Evolutionary conservation across 2,888 invertebrate species (phyloP), one percentile per base, ranked within the genome.

Genomic region (Coecobrya sp.): DNA sequence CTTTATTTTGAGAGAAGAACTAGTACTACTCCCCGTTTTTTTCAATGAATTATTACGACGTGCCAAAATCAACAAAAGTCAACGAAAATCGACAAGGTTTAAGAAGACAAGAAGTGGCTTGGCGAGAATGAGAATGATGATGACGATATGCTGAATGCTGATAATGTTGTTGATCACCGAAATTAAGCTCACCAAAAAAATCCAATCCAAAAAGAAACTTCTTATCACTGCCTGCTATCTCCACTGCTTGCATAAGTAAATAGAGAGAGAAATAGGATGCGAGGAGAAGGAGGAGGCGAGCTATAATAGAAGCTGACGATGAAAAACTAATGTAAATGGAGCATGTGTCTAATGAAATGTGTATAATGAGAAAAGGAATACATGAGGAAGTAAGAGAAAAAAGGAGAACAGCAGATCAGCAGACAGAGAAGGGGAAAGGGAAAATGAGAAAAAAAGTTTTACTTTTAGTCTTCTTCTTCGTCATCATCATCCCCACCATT

Each of bases 31-130:
- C n/a, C 22, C 27, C 25, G 27, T 16, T 81, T 52, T 10, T 59
- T 8, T n/a, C 22, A 62, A 42, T 85, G 85, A 86, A 73, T 73
- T 70, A 82, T 89, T 89, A 52, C 55, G 45, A 55, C 81, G 65
- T 89, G 89, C 81, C 89, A 89, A 89, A 81, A 81, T 81, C 89
- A 81, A 89, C 89, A 81, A 89, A 89, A 81, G 36, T 81, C 89
- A 81, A 89, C 89, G 45, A 82, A 65, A 65, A 22, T 65, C 65
- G 27, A 65, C 65, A 27, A 27, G 27, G 27, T 19, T 65, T 5
- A 27, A 27, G 27, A 27, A 25, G 16, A 8, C 8, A 27, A 27
- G 4, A 19, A 65, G 65, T 27, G 27, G 27, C 65, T 59, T 59
- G 59, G 59, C 25, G 65, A 27, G 65, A 25, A 65, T 19, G 25